Conservation (phyloP, 2,797 vertebrate genomes). For the Amblyraja radiata region DNA sequence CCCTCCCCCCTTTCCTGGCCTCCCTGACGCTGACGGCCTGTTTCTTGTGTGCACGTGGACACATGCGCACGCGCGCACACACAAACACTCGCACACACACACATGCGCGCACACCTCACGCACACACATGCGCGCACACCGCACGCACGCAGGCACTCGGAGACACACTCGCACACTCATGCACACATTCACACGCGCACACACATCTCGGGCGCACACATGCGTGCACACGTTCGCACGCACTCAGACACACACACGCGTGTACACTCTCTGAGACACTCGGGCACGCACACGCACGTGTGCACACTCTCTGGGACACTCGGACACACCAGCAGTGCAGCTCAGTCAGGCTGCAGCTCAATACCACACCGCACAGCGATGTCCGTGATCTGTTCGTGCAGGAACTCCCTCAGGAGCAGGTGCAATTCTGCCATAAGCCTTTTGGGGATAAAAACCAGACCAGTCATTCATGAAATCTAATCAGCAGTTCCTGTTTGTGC, state of each 20-base stretch:
- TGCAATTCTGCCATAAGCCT: neutral
- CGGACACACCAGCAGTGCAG: slow-evolving; percentile 36
- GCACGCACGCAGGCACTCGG: too few species aligned
- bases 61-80: neutral
- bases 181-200: neutral
- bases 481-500: neutral
- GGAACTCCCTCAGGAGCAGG: neutral
- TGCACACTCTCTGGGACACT: neutral
- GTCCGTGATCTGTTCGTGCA: neutral
- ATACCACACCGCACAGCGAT: neutral
- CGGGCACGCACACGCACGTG: too few species aligned
- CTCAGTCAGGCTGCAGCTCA: neutral
- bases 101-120: too few species aligned
- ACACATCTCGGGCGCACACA: neutral
- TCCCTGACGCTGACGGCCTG: neutral
- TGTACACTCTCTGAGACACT: too few species aligned
- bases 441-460: neutral
- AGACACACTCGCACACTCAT: too few species aligned
- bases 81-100: neutral
- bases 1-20: neutral
- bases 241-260: too few species aligned
- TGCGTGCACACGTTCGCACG: too few species aligned
- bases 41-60: too few species aligned
- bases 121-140: too few species aligned
- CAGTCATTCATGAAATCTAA: neutral